Conservation (phyloP, 1,140 invertebrate species). For the Aphelinus certus region DNA sequence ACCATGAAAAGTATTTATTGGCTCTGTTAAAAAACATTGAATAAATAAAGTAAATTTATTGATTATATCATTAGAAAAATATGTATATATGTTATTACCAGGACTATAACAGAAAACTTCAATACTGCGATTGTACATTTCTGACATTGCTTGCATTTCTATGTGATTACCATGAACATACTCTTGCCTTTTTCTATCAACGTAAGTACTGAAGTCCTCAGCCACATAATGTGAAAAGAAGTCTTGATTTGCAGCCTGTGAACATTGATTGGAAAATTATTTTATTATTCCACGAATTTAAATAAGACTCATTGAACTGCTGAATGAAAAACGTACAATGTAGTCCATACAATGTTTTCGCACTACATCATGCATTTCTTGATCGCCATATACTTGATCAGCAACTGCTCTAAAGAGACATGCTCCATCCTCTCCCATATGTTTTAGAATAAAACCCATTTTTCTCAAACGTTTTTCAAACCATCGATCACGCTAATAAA, state of each 20-base stretch:
- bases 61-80: slow-evolving; percentile 22
- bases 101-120: slow-evolving; percentile 91
- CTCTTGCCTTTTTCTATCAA: slow-evolving; percentile 80
- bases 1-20: slow-evolving; percentile 91
- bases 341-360: slow-evolving; percentile 93
- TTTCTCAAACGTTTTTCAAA: slow-evolving; percentile 80
- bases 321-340: slow-evolving; percentile 72
- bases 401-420: slow-evolving; percentile 92
- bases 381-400: slow-evolving; percentile 93
- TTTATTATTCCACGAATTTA: background rate
- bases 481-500: slow-evolving; percentile 69
- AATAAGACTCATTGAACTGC: background rate
- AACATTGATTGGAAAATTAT: slow-evolving; percentile 27
- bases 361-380: slow-evolving; percentile 89
- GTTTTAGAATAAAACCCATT: slow-evolving; percentile 84
- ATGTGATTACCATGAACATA: slow-evolving; percentile 93
- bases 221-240: slow-evolving; percentile 95
- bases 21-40: slow-evolving; percentile 68
- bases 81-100: slow-evolving; percentile 64
- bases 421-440: slow-evolving; percentile 92
- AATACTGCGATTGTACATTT: slow-evolving; percentile 92
- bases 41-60: slow-evolving; percentile 34
- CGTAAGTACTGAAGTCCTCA: slow-evolving; percentile 89
- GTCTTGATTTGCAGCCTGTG: slow-evolving; percentile 82
- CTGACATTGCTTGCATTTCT: slow-evolving; percentile 93